Conservation (phyloP, 2,888 invertebrate species). For the Pristionchus arcanus region DNA sequence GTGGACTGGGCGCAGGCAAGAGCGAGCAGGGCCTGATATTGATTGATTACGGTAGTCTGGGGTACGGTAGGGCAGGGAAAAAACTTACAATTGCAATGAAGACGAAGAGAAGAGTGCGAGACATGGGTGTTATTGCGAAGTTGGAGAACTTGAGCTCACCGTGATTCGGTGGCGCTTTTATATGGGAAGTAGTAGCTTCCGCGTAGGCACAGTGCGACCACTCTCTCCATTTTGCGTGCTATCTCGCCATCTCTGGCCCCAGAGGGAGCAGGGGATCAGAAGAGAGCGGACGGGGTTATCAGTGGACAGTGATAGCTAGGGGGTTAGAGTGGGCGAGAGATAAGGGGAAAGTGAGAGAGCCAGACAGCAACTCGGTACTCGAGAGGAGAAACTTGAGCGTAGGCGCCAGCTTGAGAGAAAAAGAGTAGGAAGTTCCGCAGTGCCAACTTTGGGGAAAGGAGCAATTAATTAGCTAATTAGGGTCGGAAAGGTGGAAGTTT, state of each 20-base stretch:
- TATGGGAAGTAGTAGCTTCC: slow-evolving; percentile 14
- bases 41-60: not conserved
- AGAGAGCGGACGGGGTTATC: not conserved
- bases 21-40: slow-evolving; percentile 32
- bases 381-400: not conserved
- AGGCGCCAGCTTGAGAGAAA: not conserved
- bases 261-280: not conserved
- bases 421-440: not conserved
- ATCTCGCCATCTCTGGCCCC: not conserved
- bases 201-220: not conserved
- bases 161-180: not conserved
- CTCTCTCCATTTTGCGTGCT: not conserved
- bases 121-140: slow-evolving; percentile 8
- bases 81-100: slow-evolving; percentile 15
- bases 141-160: not conserved
- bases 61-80: not conserved
- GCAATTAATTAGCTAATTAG: slow-evolving; percentile 8
- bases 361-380: not conserved
- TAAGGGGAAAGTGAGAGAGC: not conserved
- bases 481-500: not conserved
- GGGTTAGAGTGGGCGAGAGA: not conserved
- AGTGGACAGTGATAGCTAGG: not conserved
- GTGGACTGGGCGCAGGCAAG: slow-evolving; percentile 26
- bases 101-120: not conserved
- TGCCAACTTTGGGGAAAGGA: not conserved